Percentiles rank a stretch among this genome's conserved stretches.
Conservation (phyloP, 2,113 vertebrate genomes). For the Trinectes maculatus region DNA sequence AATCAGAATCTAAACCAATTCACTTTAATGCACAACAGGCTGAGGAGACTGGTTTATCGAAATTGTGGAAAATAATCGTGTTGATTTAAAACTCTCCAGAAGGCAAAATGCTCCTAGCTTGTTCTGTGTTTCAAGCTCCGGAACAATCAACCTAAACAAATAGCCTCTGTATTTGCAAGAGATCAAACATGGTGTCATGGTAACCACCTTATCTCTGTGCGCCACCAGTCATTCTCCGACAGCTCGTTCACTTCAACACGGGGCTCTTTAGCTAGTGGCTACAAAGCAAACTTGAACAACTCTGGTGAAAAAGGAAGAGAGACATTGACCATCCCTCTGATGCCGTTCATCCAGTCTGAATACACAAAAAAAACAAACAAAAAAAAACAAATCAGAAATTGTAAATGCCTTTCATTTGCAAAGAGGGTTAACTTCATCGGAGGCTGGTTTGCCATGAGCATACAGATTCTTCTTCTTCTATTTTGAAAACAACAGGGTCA, state of each 20-base stretch:
- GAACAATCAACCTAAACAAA: conserved; percentile 33
- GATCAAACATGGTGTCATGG: conserved; percentile 8
- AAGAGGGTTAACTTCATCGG: conserved; percentile 9
- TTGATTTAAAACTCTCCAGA: conserved; percentile 21
- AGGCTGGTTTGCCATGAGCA: conserved; percentile 10
- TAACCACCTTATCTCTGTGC: conserved; percentile 44
- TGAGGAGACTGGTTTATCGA: conserved; percentile 30
- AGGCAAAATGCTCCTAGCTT: conserved; percentile 1
- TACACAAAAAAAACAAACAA: no score
- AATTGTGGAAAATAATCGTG: conserved; percentile 40
- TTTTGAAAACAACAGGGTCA: conserved; percentile 1
- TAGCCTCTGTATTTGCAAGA: conserved; percentile 7
- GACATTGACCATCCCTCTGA: conserved; percentile 8
- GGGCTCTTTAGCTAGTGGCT: neutral
- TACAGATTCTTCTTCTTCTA: conserved; percentile 3
- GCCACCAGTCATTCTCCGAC: conserved; percentile 28
- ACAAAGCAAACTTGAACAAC: conserved; percentile 22
- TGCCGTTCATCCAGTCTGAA: conserved; percentile 1
- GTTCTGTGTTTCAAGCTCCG: neutral
- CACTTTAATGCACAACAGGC: neutral
- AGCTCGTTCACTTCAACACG: conserved; percentile 38
- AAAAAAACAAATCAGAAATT: conserved; percentile 10
- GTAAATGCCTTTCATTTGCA: conserved; percentile 11
- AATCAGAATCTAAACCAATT: conserved; percentile 15
- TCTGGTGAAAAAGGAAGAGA: neutral